Evolutionary conservation across 1,140 invertebrate genomes (phyloP), one percentile per base, ranked within the genome.

Genomic region (Nasonia giraulti): DNA sequence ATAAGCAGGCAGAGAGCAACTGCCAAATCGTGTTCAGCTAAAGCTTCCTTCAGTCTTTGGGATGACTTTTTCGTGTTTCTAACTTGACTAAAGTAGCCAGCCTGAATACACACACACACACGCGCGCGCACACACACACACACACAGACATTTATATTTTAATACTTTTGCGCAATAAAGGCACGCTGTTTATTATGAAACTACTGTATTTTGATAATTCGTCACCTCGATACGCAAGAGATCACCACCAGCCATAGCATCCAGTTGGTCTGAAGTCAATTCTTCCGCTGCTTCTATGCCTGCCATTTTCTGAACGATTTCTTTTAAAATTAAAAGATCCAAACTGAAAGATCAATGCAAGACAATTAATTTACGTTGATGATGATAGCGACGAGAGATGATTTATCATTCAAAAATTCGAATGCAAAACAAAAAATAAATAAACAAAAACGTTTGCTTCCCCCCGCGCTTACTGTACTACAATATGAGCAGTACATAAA

Each of bases 281-380:
- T 99, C 98, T 92, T 99, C 98, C 10, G 97, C 96, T 7, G 98
- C 96, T 94, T 99, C 99, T 85, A 99, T 98, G 2, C 99, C 99
- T 17, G 98, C 97, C 98, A 99, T 99, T 94, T 99, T 99, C 93
- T 99, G 98, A 81, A 99, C 97, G 87, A 99, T 97, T 94, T 99
- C 99, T 92, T 99, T 98, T 73, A 99, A 92, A 88, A 99, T 96
- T 33, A 99, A 93, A 85, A 99, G 93, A 94, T 99, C 98, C 92
- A 98, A 95, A 93, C 98, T 98, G 92, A 81, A 94, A 94, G 89
- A 87, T 81, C 89, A 89, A 14, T 10, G 2, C 55, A 37, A 82
- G 4, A 82, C 0, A 20, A 14, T 74, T 74, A 31, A 33, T 40
- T 37, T 17, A 55, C 12, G 17, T 55, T 55, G 14, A 1, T 20